Percentiles rank a stretch among this genome's conserved stretches.
These are phyloP conservation scores for Xylocopa sonorina DNA, from an alignment of 1,140 invertebrate genomes.

Conservation along the genomic window DNA sequence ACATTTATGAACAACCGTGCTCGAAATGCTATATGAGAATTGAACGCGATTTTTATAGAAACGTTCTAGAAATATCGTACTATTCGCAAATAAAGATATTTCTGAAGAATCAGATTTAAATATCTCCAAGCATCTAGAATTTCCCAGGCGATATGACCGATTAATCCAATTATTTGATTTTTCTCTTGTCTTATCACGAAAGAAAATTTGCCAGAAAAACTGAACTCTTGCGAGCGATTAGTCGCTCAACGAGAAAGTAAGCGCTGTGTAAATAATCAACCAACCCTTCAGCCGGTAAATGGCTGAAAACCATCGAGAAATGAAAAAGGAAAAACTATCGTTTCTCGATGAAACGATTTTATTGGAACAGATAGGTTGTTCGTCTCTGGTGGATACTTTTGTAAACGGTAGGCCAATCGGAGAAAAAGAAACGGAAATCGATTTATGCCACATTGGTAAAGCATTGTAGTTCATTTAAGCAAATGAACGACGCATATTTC, in stretches of 20 bases:
- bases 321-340: neutral
- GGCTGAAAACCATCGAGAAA: neutral
- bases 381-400: neutral
- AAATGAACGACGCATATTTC: too few relatives aligned
- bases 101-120: neutral
- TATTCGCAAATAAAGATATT: too few relatives aligned
- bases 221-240: neutral
- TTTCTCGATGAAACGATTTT: neutral
- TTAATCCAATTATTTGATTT: slow-evolving; percentile 21
- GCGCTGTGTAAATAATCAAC: neutral
- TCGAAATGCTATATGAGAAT: too few relatives aligned
- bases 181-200: neutral
- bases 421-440: neutral
- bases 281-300: neutral
- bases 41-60: too few relatives aligned
- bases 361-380: neutral
- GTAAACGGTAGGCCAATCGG: neutral
- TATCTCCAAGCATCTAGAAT: too few relatives aligned
- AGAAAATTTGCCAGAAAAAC: neutral
- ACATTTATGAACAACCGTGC: too few relatives aligned
- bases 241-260: too few relatives aligned
- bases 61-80: too few relatives aligned
- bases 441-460: neutral
- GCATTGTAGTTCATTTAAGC: neutral
- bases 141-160: slow-evolving; percentile 20